Conservation (phyloP, 2,888 invertebrate species). For the Trachelus stipa region DNA sequence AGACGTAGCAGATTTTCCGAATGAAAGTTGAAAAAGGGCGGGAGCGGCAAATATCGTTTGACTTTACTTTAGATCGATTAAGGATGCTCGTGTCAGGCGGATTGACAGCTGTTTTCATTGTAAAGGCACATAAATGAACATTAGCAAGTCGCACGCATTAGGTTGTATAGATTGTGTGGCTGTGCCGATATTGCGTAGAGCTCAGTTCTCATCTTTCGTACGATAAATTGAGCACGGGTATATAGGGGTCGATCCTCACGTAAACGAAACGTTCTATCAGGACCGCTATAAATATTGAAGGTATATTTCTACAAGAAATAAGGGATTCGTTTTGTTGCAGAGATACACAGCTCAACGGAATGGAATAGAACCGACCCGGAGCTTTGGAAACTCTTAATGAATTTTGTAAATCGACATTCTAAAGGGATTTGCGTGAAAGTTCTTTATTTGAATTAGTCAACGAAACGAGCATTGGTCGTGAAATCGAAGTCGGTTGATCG, state of each 20-base stretch:
- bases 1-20: neutral
- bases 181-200: neutral
- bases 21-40: neutral
- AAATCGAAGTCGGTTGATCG: neutral
- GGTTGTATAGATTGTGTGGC: neutral
- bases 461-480: neutral
- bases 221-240: neutral
- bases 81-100: neutral
- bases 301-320: neutral
- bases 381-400: constrained; percentile 2
- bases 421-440: neutral
- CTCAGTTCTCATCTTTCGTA: neutral
- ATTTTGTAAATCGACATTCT: constrained; percentile 1
- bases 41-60: neutral
- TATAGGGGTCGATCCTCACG: neutral
- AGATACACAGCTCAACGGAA: neutral
- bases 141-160: neutral
- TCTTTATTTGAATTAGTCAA: neutral
- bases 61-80: neutral
- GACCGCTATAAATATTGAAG: neutral
- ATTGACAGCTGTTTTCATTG: neutral
- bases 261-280: neutral
- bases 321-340: neutral
- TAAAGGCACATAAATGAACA: neutral
- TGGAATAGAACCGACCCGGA: neutral